These are phyloP conservation scores for Athalia rosae DNA, from an alignment of 2,888 invertebrate genomes.

Conservation along the genomic window DNA sequence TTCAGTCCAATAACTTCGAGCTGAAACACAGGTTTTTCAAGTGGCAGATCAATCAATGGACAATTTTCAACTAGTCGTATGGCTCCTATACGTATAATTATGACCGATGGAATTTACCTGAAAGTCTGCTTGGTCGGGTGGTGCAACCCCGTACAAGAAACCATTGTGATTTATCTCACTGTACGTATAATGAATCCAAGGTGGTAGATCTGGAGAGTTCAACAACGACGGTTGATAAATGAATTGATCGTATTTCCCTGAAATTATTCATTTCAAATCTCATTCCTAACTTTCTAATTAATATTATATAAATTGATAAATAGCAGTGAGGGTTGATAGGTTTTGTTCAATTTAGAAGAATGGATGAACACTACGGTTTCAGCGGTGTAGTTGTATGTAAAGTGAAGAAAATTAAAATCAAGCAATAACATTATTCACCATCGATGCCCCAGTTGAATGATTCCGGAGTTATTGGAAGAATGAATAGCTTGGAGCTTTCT, in stretches of 20 bases:
- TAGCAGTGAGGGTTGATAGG: too few species aligned
- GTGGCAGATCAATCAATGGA: background rate
- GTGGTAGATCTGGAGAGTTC: conserved; percentile 88
- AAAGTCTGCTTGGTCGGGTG: conserved; percentile 77
- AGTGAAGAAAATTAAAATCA: background rate
- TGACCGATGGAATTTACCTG: conserved; percentile 61
- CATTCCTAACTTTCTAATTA: too few species aligned
- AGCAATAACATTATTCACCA: conserved; percentile 73
- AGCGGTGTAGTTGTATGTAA: background rate
- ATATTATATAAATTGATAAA: too few species aligned
- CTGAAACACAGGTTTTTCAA: conserved; percentile 68
- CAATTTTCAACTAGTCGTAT: too few species aligned
- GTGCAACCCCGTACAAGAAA: conserved; percentile 90
- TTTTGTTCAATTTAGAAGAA: too few species aligned
- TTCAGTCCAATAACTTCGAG: conserved; percentile 87
- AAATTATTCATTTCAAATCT: conserved; percentile 50
- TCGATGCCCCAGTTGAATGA: conserved; percentile 88
- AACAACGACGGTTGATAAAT: conserved; percentile 85
- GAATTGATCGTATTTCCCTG: conserved; percentile 79
- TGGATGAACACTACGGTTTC: too few species aligned
- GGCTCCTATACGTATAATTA: background rate
- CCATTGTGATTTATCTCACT: conserved; percentile 86
- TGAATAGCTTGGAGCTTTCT: conserved; percentile 85
- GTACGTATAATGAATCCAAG: conserved; percentile 90
- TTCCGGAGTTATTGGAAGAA: conserved; percentile 84